phyloP scores from a whole-genome alignment of 92 coral and sea anemone genomes.

The Muricea muricata region DNA sequence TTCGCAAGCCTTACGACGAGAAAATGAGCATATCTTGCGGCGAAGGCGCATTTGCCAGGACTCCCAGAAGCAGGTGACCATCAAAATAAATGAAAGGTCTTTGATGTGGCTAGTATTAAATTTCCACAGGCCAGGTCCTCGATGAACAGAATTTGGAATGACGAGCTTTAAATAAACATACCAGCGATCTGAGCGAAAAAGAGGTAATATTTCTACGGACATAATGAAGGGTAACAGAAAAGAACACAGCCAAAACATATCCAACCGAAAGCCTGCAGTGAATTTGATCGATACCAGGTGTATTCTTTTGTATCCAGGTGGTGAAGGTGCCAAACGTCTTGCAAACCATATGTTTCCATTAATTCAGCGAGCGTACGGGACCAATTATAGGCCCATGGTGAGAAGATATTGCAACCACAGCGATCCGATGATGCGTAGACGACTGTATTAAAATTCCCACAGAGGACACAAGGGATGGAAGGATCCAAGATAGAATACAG shows the following conservation, averaged over 20 bases:
- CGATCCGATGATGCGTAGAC: background rate
- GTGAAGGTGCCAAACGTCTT: slow-evolving; percentile 48
- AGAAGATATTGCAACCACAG: background rate
- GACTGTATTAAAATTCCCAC: slow-evolving; percentile 16
- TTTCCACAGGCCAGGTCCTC: slow-evolving; percentile 65
- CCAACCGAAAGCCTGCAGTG: slow-evolving; percentile 44
- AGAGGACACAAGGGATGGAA: background rate
- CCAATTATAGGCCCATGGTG: slow-evolving; percentile 40
- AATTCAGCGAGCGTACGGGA: background rate
- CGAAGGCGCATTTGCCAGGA: slow-evolving; percentile 36
- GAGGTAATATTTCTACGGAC: slow-evolving; percentile 22
- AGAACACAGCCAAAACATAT: slow-evolving; percentile 36
- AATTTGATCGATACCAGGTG: slow-evolving; percentile 39
- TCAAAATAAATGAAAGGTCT: background rate
- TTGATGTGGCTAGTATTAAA: slow-evolving; percentile 53
- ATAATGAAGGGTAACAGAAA: background rate
- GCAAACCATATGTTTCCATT: background rate
- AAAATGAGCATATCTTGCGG: background rate
- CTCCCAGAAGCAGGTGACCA: slow-evolving; percentile 25
- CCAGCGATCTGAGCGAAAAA: slow-evolving; percentile 52
- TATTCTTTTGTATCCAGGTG: background rate
- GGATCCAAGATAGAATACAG: background rate
- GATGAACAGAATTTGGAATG: background rate
- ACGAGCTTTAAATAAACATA: background rate
- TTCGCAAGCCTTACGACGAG: background rate